phyloP scores from a whole-genome alignment of 2,888 invertebrate genomes.

The Megamerina dolium region DNA sequence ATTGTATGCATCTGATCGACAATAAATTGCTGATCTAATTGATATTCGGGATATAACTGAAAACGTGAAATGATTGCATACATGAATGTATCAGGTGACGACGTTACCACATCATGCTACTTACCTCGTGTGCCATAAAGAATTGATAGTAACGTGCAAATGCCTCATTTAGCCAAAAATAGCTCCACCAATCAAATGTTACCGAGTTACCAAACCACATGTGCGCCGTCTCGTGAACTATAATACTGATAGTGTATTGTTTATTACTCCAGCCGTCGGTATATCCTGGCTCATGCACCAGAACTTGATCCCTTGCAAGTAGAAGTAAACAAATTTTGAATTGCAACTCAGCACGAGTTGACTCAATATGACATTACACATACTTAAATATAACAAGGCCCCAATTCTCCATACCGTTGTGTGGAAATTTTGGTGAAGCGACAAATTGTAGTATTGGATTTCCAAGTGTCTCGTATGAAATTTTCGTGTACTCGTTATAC shows the following conservation, averaged over 20 bases:
- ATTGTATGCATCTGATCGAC: slow-evolving; percentile 61
- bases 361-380: slow-evolving; percentile 48
- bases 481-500: slow-evolving; percentile 63
- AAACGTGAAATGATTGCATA: slow-evolving; percentile 51
- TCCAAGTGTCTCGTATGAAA: slow-evolving; percentile 53
- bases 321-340: slow-evolving; percentile 9
- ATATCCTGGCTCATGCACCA: slow-evolving; percentile 29
- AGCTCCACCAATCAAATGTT: slow-evolving; percentile 52
- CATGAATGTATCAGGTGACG: no score
- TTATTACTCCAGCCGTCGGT: slow-evolving; percentile 34
- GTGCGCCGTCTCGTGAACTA: slow-evolving; percentile 53
- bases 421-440: slow-evolving; percentile 70
- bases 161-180: slow-evolving; percentile 60
- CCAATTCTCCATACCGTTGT: slow-evolving; percentile 87
- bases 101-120: no score
- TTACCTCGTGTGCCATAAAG: slow-evolving; percentile 48
- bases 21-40: slow-evolving; percentile 63
- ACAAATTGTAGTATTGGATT: slow-evolving; percentile 70
- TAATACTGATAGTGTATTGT: slow-evolving; percentile 53
- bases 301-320: slow-evolving; percentile 27
- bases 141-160: slow-evolving; percentile 71
- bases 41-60: slow-evolving; percentile 60
- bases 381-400: slow-evolving; percentile 76
- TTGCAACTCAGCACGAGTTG: background rate
- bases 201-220: slow-evolving; percentile 62